Evolutionary conservation across 2,113 vertebrate species (phyloP), one percentile per base, ranked within the genome.

Genomic region (Ceyx margarethae): DNA sequence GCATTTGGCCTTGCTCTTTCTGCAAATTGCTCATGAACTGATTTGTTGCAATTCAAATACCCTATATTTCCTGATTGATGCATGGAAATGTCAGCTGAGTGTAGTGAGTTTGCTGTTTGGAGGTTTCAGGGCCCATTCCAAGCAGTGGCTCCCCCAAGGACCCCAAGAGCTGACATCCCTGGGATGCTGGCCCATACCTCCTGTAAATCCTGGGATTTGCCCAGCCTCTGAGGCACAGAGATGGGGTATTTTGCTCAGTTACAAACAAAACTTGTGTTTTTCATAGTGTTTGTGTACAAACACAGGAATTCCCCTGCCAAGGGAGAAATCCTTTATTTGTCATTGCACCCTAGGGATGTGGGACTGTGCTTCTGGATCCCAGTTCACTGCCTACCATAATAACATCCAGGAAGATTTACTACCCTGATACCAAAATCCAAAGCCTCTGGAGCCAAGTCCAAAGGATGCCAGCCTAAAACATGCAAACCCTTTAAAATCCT

Each of bases 241-340:
- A 50, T 1, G 3, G 0, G 3, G 28, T 9, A 29, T 75, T 91
- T 71, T 82, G 3, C 46, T 50, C 4, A 5, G 1, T 8, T 29
- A 6, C 12, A 37, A 54, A 28, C 21, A 51, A n/a, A 80, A 45
- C 8, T 23, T 33, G 23, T 54, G 18, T 0, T 18, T 71, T 77
- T 60, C 40, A 19, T 11, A 11, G 33, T 15, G 4, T 28, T 56
- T 66, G 15, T 74, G 14, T 40, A 26, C 0, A 2, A 83, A 25
- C 54, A 56, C 7, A 13, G 50, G 43, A 19, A 14, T 72, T 19
- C 19, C 5, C 8, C 3, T 6, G 13, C 9, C 20, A 9, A 8
- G 43, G 37, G 28, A 7, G 3, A 46, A 89, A 50, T 51, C 40
- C 21, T 81, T 61, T 15, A 22, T 19, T 79, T 67, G 25, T 26